These are phyloP conservation scores for Trichomalopsis sarcophagae DNA, from an alignment of 1,140 invertebrate genomes.

Conservation along the genomic window DNA sequence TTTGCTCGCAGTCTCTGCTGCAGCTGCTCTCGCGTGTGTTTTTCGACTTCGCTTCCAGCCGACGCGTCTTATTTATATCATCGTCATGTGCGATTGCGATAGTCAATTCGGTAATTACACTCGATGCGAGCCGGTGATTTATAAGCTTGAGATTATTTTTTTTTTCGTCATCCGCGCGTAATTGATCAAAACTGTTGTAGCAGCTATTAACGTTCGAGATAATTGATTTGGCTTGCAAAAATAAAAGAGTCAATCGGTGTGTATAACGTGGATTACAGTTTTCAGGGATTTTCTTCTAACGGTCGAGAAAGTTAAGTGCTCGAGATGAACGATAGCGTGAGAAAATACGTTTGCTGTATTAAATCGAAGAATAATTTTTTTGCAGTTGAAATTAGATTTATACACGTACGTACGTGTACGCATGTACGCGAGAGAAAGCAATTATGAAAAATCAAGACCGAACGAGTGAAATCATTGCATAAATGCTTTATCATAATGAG, in stretches of 20 bases:
- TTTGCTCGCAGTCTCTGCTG: not conserved
- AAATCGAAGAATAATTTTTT: not conserved
- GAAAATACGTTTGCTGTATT: not conserved
- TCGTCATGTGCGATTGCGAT: not conserved
- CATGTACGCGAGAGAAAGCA: not conserved
- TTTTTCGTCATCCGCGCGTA: not conserved
- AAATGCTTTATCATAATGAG: not conserved
- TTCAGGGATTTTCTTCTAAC: too few relatives aligned
- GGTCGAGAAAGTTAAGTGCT: too few relatives aligned
- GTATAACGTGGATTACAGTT: not conserved
- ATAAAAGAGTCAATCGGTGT: not conserved
- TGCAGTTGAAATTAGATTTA: not conserved
- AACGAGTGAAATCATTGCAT: not conserved
- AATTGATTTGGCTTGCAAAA: conserved; percentile 19
- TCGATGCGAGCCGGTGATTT: not conserved
- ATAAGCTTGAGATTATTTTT: not conserved
- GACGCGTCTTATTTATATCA: not conserved
- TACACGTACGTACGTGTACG: not conserved
- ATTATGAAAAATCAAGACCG: not conserved
- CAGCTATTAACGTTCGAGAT: not conserved
- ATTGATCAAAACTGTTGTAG: not conserved
- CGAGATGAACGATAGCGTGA: too few relatives aligned
- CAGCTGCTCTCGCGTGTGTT: not conserved
- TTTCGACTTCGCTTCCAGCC: not conserved
- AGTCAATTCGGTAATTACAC: conserved; percentile 6